Conservation (phyloP, 2,113 vertebrate genomes). For the Petromus typicus region DNA sequence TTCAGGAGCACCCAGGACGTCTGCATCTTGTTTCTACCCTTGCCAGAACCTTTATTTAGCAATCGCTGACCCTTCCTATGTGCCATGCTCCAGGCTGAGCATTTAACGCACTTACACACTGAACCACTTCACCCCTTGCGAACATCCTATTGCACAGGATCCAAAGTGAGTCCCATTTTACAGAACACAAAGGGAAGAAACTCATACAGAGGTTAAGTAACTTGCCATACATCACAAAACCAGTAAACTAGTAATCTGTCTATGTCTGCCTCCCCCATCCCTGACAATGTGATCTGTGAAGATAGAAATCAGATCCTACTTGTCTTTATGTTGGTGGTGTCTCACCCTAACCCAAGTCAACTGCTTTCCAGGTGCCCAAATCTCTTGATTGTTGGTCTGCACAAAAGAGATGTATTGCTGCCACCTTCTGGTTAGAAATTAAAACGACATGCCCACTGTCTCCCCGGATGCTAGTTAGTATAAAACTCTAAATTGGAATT, state of each 20-base stretch:
- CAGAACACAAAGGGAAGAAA: slow-evolving; percentile 24
- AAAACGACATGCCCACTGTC: slow-evolving; percentile 40
- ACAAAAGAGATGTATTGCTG: slow-evolving; percentile 68
- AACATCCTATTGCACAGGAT: background rate
- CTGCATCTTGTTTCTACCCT: background rate
- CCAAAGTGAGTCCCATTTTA: slow-evolving; percentile 12
- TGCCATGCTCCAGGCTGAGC: background rate
- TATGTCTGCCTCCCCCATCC: background rate
- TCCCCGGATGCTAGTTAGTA: background rate
- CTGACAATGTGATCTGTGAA: background rate
- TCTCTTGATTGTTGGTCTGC: background rate
- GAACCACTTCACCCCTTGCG: background rate
- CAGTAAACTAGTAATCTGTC: background rate
- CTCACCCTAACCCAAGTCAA: background rate
- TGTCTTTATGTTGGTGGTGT: background rate
- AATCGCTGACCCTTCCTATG: background rate
- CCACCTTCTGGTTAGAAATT: slow-evolving; percentile 66
- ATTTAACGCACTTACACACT: background rate
- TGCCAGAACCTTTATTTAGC: background rate
- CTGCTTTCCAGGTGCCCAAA: background rate
- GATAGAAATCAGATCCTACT: background rate
- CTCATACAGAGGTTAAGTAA: background rate
- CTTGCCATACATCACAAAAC: background rate
- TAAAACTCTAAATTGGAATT: background rate
- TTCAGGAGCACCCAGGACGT: background rate